Evolutionary conservation across 2,888 invertebrate genomes (phyloP), one percentile per base, ranked within the genome.

Genomic region (Acanthosepion lycidas): DNA sequence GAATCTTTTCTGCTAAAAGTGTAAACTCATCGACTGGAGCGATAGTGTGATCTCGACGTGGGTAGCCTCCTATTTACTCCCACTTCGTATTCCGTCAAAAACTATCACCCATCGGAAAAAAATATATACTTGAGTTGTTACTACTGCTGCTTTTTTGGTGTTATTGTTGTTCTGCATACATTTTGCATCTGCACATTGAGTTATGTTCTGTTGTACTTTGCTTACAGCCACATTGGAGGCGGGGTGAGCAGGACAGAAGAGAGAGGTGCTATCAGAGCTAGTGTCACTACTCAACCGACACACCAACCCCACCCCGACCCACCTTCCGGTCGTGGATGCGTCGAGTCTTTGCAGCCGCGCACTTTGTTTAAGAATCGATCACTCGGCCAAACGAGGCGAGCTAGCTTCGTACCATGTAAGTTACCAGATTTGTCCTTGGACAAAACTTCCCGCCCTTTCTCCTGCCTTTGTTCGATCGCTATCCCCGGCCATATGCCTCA

Each of bases 401-500:
- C 78, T 78, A 4, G 33, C 9, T n/a, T 78, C 78, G 78, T n/a
- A 78, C 78, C 33, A 5, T 78, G 78, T 12, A 78, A n/a, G n/a
- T 78, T 78, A 78, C n/a, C 78, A 78, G 78, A 78, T 78, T 78
- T 78, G 78, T 78, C 78, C 78, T 78, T 78, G 78, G 78, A n/a
- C 78, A 78, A 78, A 78, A 78, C n/a, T n/a, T 78, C 78, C 15
- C 78, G 78, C n/a, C 78, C 78, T n/a, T 78, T 78, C n/a, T 6
- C 3, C 15, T n/a, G n/a, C 33, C 15, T 5, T 12, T 12, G n/a
- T 33, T 15, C n/a, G n/a, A 5, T 15, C n/a, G 12, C 18, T n/a
- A n/a, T 5, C 5, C 78, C 59, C 59, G 59, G 3, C 59, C 59
- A 59, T 59, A 59, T 59, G 59, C 59, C 23, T 23, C 59, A 23